Evolutionary conservation across 2,797 vertebrate species (phyloP), one percentile per base, ranked within the genome.

Genomic region (Lepilemur ruficaudatus): DNA sequence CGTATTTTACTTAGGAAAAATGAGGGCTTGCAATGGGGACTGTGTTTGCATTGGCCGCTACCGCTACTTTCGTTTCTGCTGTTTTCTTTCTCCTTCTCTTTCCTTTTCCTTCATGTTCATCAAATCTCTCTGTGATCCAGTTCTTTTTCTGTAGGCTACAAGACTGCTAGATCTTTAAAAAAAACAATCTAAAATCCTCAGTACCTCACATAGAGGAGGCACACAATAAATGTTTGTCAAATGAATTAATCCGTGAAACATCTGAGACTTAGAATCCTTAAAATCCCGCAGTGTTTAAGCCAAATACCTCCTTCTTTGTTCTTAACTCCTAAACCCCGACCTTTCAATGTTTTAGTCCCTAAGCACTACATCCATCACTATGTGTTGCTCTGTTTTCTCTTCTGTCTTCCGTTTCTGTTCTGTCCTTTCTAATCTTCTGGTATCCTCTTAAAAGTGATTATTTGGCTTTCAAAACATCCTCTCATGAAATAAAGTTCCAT

Each of bases 401-500:
- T 76, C 17, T 87, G 70, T 76, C 46, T 78, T 69, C 50, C 9
- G 57, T 38, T 76, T 75, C 25, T 17, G 0, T 67, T 72, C 65
- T 48, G n/a, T n/a, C 78, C 46, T 46, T 75, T 38, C 41, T 28
- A 57, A 35, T 83, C 69, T 78, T 46, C 32, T 69, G 30, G 17
- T 15, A 11, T 63, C 59, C 83, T 89, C 94, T 82, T 95, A 52
- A 89, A 89, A 91, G 65, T 69, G 52, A 87, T 87, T 86, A 97
- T 98, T 98, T 97, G 97, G 97, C 95, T 97, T 93, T 95, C 87
- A 65, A 94, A 82, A 93, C 95, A 96, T 95, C 97, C 98, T 98
- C 69, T 95, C 57, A 22, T 81, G 65, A 95, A 94, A 43, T 50
- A 75, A 94, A 96, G 65, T 59, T 50, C 87, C 75, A 78, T 82